Percentiles rank a stretch among this genome's conserved stretches.
Evolutionary conservation across 2,797 vertebrate genomes (phyloP).

Genomic region (Acomys russatus): DNA sequence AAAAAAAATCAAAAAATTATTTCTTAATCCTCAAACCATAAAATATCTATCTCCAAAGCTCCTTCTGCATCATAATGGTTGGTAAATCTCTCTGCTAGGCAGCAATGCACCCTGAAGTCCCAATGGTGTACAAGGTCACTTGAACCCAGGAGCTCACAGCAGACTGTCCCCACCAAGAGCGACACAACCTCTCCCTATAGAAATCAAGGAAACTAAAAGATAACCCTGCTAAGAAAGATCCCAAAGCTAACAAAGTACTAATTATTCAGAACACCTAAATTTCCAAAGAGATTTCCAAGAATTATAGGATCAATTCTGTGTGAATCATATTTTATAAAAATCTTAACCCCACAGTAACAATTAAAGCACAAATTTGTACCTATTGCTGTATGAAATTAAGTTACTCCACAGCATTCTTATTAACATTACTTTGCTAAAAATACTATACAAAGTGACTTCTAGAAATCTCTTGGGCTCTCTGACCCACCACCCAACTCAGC

Average conservation of each 20-base stretch:
- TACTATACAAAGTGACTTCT: background rate
- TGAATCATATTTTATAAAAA: slow-evolving; percentile 47
- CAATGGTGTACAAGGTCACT: background rate
- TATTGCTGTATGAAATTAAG: slow-evolving; percentile 55
- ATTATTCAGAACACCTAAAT: slow-evolving; percentile 38
- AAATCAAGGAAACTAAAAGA: slow-evolving; percentile 46
- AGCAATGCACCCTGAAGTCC: background rate
- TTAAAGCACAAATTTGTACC: slow-evolving; percentile 26
- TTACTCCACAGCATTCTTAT: background rate
- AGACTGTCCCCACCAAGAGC: background rate
- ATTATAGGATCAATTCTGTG: slow-evolving; percentile 34
- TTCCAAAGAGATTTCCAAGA: slow-evolving; percentile 61
- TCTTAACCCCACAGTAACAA: slow-evolving; percentile 62
- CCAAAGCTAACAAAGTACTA: slow-evolving; percentile 2
- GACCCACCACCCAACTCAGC: background rate
- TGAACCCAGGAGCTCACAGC: background rate
- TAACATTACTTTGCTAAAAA: slow-evolving; percentile 63
- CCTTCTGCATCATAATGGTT: background rate
- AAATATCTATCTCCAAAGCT: slow-evolving; percentile 40
- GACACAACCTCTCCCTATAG: background rate
- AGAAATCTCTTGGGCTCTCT: slow-evolving; percentile 11
- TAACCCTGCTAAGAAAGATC: slow-evolving; percentile 32
- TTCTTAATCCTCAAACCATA: slow-evolving; percentile 13
- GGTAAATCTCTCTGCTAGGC: slow-evolving; percentile 5
- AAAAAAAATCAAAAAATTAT: background rate